phyloP scores from a whole-genome alignment of 2,797 vertebrate genomes.

The Anguilla pacifica region DNA sequence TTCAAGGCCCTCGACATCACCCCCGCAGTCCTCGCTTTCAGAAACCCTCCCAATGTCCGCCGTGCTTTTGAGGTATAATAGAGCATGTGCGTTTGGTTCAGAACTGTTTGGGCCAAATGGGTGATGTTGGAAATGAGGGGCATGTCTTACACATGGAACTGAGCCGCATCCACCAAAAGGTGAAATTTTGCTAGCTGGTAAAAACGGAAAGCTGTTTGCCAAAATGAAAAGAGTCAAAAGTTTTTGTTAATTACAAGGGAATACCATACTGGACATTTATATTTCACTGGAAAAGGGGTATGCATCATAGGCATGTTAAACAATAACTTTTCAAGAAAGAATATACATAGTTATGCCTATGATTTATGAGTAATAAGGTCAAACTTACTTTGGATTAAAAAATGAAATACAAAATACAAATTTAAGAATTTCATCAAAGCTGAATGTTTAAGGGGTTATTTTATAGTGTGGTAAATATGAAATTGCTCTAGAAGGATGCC shows the following conservation, averaged over 20 bases:
- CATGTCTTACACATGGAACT: neutral
- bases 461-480: neutral
- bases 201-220: neutral
- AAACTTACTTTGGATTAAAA: too few species aligned
- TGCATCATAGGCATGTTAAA: neutral
- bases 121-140: neutral
- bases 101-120: too few species aligned
- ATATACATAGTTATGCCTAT: too few species aligned
- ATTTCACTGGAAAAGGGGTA: neutral
- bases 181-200: neutral
- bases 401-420: too few species aligned
- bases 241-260: neutral
- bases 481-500: too few species aligned
- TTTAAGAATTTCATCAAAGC: neutral
- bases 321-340: too few species aligned
- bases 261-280: neutral
- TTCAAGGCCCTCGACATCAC: slow-evolving; percentile 72
- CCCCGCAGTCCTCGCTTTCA: slow-evolving; percentile 75
- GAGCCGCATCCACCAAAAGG: neutral
- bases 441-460: neutral
- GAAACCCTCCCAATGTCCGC: slow-evolving; percentile 57
- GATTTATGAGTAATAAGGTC: too few species aligned
- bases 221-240: neutral
- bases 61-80: slow-evolving; percentile 72
- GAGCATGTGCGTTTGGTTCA: neutral